phyloP scores from a whole-genome alignment of 1,140 invertebrate genomes.

The Proales similis region DNA sequence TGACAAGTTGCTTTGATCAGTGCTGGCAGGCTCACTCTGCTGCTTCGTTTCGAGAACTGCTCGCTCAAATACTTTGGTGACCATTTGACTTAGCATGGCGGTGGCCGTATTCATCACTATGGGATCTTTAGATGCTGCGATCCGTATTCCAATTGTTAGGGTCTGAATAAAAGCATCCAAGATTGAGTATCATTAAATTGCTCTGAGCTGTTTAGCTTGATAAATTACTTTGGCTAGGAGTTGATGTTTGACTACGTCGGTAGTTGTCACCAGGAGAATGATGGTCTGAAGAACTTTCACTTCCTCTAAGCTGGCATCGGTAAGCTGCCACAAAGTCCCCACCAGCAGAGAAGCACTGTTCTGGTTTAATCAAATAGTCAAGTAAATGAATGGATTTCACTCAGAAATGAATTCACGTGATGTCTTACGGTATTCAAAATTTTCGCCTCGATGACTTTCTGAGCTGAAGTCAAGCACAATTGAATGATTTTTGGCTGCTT shows the following conservation, averaged over 20 bases:
- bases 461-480: conserved; percentile 81
- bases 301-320: conserved; percentile 84
- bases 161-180: conserved; percentile 61
- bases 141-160: conserved; percentile 84
- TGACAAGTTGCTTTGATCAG: neutral
- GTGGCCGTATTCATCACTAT: conserved; percentile 92
- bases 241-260: conserved; percentile 82
- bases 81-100: conserved; percentile 87
- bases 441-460: conserved; percentile 58
- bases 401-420: neutral
- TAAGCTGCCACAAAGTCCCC: conserved; percentile 81
- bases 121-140: conserved; percentile 85
- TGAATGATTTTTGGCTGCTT: conserved; percentile 91
- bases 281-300: conserved; percentile 92
- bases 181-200: conserved; percentile 8
- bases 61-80: conserved; percentile 90
- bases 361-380: conserved; percentile 40
- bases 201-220: neutral
- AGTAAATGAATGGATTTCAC: neutral
- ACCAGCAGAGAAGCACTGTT: conserved; percentile 79
- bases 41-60: conserved; percentile 62
- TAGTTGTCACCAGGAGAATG: conserved; percentile 83
- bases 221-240: conserved; percentile 72
- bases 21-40: conserved; percentile 40
- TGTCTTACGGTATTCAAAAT: conserved; percentile 54